Percentiles rank a stretch among this genome's conserved stretches.
Evolutionary conservation across 2,113 vertebrate species (phyloP).

Genomic region (Hyaena hyaena): DNA sequence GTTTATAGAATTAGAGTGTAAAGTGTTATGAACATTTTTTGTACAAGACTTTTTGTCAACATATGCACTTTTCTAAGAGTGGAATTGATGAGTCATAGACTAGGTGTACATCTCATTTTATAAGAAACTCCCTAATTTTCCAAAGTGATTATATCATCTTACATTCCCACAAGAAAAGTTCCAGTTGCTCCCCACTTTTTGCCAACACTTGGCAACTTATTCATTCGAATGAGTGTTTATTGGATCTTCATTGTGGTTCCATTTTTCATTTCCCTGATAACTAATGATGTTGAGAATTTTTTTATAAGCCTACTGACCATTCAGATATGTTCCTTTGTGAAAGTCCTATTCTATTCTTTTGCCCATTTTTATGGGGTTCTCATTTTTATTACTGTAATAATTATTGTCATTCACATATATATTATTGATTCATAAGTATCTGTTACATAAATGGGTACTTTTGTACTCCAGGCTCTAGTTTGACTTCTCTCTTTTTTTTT

Average conservation of each 20-base stretch:
- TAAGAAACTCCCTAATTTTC: background rate
- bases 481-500: background rate
- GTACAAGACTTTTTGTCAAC: background rate
- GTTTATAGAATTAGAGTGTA: background rate
- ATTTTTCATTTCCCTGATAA: background rate
- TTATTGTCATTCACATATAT: background rate
- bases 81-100: background rate
- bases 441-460: background rate
- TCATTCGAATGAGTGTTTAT: background rate
- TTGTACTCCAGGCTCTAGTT: background rate
- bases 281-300: background rate
- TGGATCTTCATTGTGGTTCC: background rate
- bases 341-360: background rate
- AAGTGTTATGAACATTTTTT: background rate
- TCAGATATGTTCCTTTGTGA: background rate
- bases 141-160: background rate
- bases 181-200: background rate
- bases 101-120: background rate
- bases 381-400: background rate
- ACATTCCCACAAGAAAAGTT: background rate
- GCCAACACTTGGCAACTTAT: background rate
- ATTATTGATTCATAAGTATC: background rate
- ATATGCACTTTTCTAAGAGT: background rate
- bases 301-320: background rate
- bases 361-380: background rate